Conservation (phyloP, 2,888 invertebrate species). For the Ypsolopha sequella region DNA sequence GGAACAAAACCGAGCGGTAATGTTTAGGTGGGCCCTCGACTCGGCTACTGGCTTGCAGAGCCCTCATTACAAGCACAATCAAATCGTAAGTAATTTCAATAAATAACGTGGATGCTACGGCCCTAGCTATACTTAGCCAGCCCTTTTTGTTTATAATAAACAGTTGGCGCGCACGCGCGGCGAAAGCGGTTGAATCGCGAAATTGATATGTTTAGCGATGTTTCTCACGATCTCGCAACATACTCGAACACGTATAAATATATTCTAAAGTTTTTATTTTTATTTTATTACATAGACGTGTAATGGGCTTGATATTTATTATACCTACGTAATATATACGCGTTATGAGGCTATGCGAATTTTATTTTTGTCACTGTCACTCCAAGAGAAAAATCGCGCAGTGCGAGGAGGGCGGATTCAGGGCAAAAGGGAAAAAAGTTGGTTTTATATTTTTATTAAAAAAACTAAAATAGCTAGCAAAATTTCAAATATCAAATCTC, state of each 20-base stretch:
- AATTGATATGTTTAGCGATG: slow-evolving; percentile 61
- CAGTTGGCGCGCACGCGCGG: slow-evolving; percentile 53
- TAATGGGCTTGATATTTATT: too few species aligned
- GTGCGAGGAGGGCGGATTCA: too few species aligned
- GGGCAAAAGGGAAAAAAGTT: too few species aligned
- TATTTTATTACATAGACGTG: too few species aligned
- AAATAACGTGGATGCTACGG: slow-evolving; percentile 31
- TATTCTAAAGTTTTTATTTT: slow-evolving; percentile 16
- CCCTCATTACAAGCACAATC: slow-evolving; percentile 59
- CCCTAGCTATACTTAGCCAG: slow-evolving; percentile 38
- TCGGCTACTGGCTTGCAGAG: slow-evolving; percentile 44
- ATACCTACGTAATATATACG: too few species aligned
- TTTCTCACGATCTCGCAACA: slow-evolving; percentile 59
- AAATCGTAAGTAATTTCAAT: slow-evolving; percentile 69
- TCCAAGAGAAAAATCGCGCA: too few species aligned
- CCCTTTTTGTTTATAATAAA: slow-evolving; percentile 64
- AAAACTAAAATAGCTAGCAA: too few species aligned
- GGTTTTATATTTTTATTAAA: too few species aligned
- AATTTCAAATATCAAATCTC: too few species aligned
- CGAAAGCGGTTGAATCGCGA: slow-evolving; percentile 58
- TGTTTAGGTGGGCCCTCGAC: slow-evolving; percentile 34
- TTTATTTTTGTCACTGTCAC: too few species aligned
- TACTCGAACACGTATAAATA: neutral
- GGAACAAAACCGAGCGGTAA: slow-evolving; percentile 51
- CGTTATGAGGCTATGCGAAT: too few species aligned